Evolutionary conservation across 2,113 vertebrate genomes (phyloP).

Genomic region (Cavia porcellus): DNA sequence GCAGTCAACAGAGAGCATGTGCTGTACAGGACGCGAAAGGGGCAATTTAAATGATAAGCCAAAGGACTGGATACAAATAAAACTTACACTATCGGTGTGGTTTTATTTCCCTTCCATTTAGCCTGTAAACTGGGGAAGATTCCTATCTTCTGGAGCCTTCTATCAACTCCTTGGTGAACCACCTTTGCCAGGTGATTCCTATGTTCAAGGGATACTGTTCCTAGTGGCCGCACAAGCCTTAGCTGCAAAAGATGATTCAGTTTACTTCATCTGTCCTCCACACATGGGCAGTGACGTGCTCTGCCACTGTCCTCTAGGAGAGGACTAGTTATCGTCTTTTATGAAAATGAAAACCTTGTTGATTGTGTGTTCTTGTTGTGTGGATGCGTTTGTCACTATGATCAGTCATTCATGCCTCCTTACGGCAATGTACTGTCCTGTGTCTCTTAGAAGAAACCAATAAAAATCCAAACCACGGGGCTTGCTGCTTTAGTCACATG

Average conservation of each 20-base stretch:
- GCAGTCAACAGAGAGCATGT: too few relatives aligned
- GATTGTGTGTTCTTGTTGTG: too few relatives aligned
- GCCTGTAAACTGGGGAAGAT: conserved; percentile 80
- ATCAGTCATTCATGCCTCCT: too few relatives aligned
- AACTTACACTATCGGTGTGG: not conserved
- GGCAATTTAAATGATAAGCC: too few relatives aligned
- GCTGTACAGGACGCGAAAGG: too few relatives aligned
- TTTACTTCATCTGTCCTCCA: not conserved
- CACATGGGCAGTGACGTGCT: not conserved
- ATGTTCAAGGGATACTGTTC: accelerated
- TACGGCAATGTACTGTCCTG: too few relatives aligned
- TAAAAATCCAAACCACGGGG: too few relatives aligned
- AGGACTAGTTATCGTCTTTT: too few relatives aligned
- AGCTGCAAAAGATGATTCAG: not conserved
- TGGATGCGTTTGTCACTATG: too few relatives aligned
- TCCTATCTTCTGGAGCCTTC: conserved; percentile 90
- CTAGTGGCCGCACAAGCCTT: not conserved
- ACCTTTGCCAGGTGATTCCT: conserved; percentile 82
- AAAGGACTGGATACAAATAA: not conserved
- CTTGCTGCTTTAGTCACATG: too few relatives aligned
- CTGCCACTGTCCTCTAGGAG: not conserved
- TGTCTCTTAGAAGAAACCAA: too few relatives aligned
- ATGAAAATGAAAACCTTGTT: too few relatives aligned
- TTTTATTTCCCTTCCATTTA: not conserved
- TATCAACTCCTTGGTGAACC: conserved; percentile 90